A percentile compares a stretch with the other conserved stretches of the same genome.
phyloP scores from a whole-genome alignment of 2,797 vertebrate genomes.

The Lycodopsis pacificus region DNA sequence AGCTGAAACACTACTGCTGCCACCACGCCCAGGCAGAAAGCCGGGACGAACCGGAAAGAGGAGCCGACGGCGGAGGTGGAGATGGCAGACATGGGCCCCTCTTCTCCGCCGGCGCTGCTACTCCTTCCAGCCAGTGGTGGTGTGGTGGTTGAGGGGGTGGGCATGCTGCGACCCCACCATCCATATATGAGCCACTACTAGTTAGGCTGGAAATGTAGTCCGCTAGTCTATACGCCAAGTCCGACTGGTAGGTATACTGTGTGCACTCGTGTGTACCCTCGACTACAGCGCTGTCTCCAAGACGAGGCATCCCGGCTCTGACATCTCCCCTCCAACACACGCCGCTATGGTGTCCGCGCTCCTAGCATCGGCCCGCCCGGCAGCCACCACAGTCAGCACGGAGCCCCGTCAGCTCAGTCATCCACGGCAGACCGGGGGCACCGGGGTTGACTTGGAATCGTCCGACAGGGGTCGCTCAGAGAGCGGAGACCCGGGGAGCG shows the following conservation, averaged over 20 bases:
- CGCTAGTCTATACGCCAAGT: slow-evolving; percentile 24
- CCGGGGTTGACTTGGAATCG: background rate
- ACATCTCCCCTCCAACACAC: slow-evolving; percentile 71
- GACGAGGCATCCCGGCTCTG: slow-evolving; percentile 76
- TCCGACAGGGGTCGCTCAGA: background rate
- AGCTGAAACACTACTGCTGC: slow-evolving; percentile 82
- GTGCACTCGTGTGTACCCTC: slow-evolving; percentile 52
- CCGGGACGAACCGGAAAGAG: slow-evolving; percentile 78
- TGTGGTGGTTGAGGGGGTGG: slow-evolving; percentile 69
- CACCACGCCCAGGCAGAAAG: slow-evolving; percentile 80
- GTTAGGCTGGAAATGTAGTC: slow-evolving; percentile 47
- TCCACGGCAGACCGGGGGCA: slow-evolving; percentile 21
- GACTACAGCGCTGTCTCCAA: slow-evolving; percentile 64
- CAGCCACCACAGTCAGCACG: slow-evolving; percentile 28
- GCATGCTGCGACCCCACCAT: slow-evolving; percentile 82
- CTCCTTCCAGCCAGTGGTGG: slow-evolving; percentile 64
- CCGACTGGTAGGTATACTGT: slow-evolving; percentile 41
- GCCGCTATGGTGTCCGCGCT: slow-evolving; percentile 38
- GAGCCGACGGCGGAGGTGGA: slow-evolving; percentile 61
- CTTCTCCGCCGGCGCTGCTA: slow-evolving; percentile 53
- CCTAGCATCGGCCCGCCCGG: slow-evolving; percentile 53
- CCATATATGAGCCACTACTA: slow-evolving; percentile 70
- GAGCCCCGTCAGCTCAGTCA: slow-evolving; percentile 37
- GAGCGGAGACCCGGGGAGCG: slow-evolving; percentile 8
- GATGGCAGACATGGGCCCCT: slow-evolving; percentile 71